Evolutionary conservation across 2,888 invertebrate species (phyloP).

Genomic region (Spodoptera littoralis): DNA sequence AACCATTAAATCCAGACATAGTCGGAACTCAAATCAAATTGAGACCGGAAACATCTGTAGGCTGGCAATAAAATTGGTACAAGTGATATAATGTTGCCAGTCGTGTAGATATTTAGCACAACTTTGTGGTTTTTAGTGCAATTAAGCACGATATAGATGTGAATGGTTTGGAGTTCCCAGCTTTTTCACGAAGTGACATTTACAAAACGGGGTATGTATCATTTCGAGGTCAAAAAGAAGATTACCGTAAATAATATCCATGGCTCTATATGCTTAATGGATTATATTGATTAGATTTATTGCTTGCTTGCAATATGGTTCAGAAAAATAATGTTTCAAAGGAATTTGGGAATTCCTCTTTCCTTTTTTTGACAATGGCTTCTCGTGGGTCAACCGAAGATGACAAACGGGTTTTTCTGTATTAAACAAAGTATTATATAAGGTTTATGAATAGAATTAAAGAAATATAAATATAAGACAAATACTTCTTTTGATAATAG

Average conservation of each 20-base stretch:
- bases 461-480: too few relatives aligned
- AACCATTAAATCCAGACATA: slow-evolving; percentile 12
- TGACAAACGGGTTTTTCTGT: too few relatives aligned
- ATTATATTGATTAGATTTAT: slow-evolving; percentile 27
- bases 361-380: background rate
- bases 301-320: slow-evolving; percentile 18
- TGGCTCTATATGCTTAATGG: slow-evolving; percentile 10
- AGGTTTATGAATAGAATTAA: too few relatives aligned
- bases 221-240: slow-evolving; percentile 33
- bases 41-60: slow-evolving; percentile 33
- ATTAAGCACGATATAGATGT: slow-evolving; percentile 41
- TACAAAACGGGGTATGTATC: slow-evolving; percentile 9
- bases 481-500: too few relatives aligned
- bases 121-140: slow-evolving; percentile 23
- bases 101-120: slow-evolving; percentile 15
- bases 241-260: slow-evolving; percentile 27
- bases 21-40: slow-evolving; percentile 28
- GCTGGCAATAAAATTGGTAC: slow-evolving; percentile 46
- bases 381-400: too few relatives aligned
- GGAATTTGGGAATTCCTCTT: slow-evolving; percentile 14
- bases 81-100: slow-evolving; percentile 32
- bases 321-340: background rate
- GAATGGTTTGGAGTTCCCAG: slow-evolving; percentile 20
- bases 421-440: too few relatives aligned
- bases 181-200: slow-evolving; percentile 33